These are phyloP conservation scores for Xestia ashworthii DNA, from an alignment of 2,888 invertebrate species.

Conservation along the genomic window DNA sequence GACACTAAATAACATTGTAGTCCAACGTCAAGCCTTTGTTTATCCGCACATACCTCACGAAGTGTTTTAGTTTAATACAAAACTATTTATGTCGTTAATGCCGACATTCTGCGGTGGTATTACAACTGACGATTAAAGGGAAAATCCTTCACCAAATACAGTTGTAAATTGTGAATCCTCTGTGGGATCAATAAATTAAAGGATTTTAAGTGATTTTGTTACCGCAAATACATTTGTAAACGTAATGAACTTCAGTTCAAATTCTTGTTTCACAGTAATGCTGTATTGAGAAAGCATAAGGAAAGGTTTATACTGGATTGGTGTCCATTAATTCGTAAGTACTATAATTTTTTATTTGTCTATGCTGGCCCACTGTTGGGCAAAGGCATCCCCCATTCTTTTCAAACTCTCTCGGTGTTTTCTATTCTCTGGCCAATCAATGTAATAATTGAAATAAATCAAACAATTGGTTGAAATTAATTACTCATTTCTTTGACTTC, in stretches of 20 bases:
- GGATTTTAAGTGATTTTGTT: background rate
- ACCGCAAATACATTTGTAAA: background rate
- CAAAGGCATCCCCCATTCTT: too few species aligned
- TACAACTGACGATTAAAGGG: background rate
- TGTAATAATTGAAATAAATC: too few species aligned
- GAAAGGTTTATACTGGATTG: too few species aligned
- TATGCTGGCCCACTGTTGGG: too few species aligned
- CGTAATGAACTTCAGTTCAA: background rate
- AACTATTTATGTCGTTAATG: background rate
- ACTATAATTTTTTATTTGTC: background rate
- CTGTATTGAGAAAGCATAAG: too few species aligned
- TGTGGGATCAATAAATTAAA: background rate
- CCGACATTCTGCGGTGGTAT: background rate
- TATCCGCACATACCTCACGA: background rate
- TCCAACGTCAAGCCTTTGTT: background rate
- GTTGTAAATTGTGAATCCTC: background rate
- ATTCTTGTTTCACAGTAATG: slow-evolving; percentile 6
- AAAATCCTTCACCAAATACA: background rate
- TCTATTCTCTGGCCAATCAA: too few species aligned
- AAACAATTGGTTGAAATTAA: too few species aligned
- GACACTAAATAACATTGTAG: slow-evolving; percentile 14
- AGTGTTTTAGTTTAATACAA: slow-evolving; percentile 18
- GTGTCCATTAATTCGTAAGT: background rate
- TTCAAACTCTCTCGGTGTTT: too few species aligned
- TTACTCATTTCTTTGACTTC: too few species aligned